Base-by-base conservation (phyloP, 2,113 vertebrate genomes). In the Athene cunicularia region DNA sequence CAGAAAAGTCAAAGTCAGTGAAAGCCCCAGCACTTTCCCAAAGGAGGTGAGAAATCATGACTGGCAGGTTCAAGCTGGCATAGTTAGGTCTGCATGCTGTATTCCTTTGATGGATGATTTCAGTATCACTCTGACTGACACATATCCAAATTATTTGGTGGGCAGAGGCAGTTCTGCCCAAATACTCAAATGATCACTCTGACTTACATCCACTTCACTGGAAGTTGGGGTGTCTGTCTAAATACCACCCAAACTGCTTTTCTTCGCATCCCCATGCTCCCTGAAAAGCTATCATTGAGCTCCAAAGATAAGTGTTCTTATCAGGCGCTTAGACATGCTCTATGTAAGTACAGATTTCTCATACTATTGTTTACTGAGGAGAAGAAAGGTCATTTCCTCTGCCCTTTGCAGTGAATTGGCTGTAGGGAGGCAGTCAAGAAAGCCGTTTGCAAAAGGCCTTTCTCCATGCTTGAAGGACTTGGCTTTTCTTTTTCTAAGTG, bases 61-160 rank as follows among this genome's bases (percentile, higher is more conserved):
- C 58, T 91, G 83, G 71, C 88, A 94, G 88, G 73, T 95, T 95
- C 80, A 91, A 93, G 80, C 76, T 94, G 95, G 60, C 73, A 56
- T 3, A 68, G 62, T 33, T 86, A 91, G 53, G 88, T 41, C 73
- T 58, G 27, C 35, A 53, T 50, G 70, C 53, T 91, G 68, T 33
- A 88, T 10, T 27, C 27, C 17, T 81, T 67, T 75, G 84, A 89
- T 41, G 45, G 49, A 85, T 76, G 60, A 94, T 60, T 95, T 95
- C 49, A 37, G 58, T 28, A 84, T 87, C 58, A 41, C 27, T 77
- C 53, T 72, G 76, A 91, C 50, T 84, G 73, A 91, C 60, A 80
- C 39, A 53, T 20, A 75, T 39, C 24, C 33, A 56, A 76, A 72
- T 91, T 71, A 88, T 91, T 84, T 84, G 37, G 75, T 84, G n/a